These are phyloP conservation scores for Erythrolamprus reginae DNA, from an alignment of 2,113 vertebrate genomes.

Conservation along the genomic window DNA sequence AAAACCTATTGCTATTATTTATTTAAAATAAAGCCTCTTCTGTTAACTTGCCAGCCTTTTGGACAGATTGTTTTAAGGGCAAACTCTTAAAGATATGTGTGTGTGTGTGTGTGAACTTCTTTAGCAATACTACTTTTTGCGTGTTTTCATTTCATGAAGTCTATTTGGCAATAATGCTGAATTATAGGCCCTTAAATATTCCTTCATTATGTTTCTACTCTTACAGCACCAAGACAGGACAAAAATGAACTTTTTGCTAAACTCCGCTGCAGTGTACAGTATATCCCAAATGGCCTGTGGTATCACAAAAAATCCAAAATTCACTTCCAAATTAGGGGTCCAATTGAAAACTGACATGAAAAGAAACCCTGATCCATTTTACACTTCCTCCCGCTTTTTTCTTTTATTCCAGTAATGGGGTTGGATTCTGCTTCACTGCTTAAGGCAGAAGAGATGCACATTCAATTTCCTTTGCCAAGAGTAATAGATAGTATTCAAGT, in stretches of 20 bases:
- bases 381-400: background rate
- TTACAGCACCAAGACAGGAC: background rate
- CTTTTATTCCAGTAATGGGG: background rate
- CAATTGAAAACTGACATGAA: background rate
- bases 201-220: conserved; percentile 60
- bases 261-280: background rate
- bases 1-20: conserved; percentile 46
- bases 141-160: conserved; percentile 65
- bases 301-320: background rate
- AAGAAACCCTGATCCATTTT: background rate
- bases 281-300: background rate
- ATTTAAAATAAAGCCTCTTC: conserved; percentile 59
- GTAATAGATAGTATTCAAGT: background rate
- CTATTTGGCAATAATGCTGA: conserved; percentile 55
- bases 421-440: background rate
- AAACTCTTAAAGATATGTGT: background rate
- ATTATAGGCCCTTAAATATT: conserved; percentile 62
- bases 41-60: conserved; percentile 36
- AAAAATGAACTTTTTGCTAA: background rate
- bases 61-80: conserved; percentile 9
- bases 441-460: background rate
- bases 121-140: conserved; percentile 58
- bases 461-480: background rate
- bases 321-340: accelerated
- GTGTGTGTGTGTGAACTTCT: conserved; percentile 35